Conservation (phyloP, 2,888 invertebrate species). For the Drosophila falleni region DNA sequence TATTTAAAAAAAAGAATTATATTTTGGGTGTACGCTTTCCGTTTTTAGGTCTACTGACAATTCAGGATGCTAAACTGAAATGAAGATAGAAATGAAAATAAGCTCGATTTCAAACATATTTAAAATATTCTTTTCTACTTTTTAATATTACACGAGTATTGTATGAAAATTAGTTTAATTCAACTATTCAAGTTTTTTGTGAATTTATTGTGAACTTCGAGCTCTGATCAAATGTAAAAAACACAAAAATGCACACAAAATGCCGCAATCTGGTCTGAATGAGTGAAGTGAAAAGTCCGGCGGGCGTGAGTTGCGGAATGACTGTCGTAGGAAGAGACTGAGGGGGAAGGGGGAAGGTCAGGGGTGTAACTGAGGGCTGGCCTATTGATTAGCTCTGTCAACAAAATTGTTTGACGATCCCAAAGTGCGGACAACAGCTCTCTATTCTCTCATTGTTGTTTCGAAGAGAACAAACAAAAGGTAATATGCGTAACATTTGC, state of each 20-base stretch:
- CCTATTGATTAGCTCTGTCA: conserved; percentile 51
- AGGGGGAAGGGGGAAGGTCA: not conserved
- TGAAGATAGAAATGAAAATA: too few species aligned
- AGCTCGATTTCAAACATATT: too few species aligned
- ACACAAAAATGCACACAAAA: not conserved
- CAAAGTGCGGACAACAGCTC: conserved; percentile 36
- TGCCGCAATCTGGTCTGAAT: too few species aligned
- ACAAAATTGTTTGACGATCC: conserved; percentile 34
- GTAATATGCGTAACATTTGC: conserved; percentile 37
- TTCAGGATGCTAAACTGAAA: too few species aligned
- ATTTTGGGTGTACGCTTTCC: not conserved
- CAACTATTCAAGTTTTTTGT: too few species aligned
- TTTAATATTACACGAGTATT: too few species aligned
- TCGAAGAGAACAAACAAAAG: conserved; percentile 34
- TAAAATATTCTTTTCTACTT: too few species aligned
- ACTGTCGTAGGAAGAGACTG: not conserved
- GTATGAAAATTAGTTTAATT: too few species aligned
- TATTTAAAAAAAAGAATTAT: conserved; percentile 3
- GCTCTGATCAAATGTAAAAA: not conserved
- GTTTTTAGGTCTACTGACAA: not conserved
- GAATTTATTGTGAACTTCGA: not conserved
- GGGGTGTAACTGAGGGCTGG: conserved; percentile 29
- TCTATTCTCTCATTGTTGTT: conserved; percentile 21
- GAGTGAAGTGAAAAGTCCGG: not conserved
- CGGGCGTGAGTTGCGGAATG: conserved; percentile 9